Base-by-base conservation (phyloP, 2,797 vertebrate species). In the Echeneis naucrates region DNA sequence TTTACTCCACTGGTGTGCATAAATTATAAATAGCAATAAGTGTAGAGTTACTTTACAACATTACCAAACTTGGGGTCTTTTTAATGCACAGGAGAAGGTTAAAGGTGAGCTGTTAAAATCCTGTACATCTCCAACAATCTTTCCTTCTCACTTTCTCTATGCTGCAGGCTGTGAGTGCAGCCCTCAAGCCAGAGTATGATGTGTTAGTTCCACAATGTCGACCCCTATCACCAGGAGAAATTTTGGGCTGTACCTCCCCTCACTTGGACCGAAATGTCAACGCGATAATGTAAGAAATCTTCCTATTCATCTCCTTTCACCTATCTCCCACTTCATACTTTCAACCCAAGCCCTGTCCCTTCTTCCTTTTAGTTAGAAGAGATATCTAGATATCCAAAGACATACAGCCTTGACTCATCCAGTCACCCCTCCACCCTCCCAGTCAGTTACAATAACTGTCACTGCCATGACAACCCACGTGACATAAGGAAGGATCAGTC, bases 211-310 rank as follows among this genome's bases (percentile, higher is more conserved):
- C 97, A 23, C 98, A 99, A 87, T 97, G 97, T 90, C 98, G 98
- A 62, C 98, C 98, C 0, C 93, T 99, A 78, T 99, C 98, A 19
- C 98, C 98, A 0, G 98, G 98, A 19, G 98, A 99, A 91, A 95
- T 99, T 79, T 84, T 99, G 78, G 98, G 98, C 77, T 99, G 98
- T 60, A 99, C 98, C 0, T 96, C 97, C 0, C 97, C 98, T 17
- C 91, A 83, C 42, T 91, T 99, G 27, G 77, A 95, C 2, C 92
- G 91, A 62, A 87, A 95, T 6, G 94, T 95, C 0, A 93, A 96
- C 0, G 97, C 96, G 58, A 82, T 99, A 17, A 93, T 99, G 98
- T 99, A 88, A 98, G 97, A 79, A 69, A 27, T 62, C 12, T n/a
- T 17, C 32, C 32, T 48, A 24, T 58, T 42, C 13, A 37, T 23